Conservation (phyloP, 2,888 invertebrate species). For the Salticus scenicus region DNA sequence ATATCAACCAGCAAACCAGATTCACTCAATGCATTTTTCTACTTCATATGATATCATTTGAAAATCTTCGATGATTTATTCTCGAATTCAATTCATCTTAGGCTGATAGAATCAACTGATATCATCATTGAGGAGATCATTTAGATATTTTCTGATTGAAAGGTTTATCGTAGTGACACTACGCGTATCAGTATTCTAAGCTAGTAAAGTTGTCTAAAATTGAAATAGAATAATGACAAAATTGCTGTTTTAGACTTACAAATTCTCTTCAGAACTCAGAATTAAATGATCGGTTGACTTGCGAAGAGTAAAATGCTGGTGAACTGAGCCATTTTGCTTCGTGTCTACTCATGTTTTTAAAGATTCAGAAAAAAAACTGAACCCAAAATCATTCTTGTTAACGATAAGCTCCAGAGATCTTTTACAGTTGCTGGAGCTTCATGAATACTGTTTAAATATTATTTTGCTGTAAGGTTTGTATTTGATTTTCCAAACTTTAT, state of each 20-base stretch:
- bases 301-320: constrained; percentile 1
- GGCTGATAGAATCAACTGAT: neutral
- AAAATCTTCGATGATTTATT: neutral
- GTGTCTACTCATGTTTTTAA: neutral
- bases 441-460: neutral
- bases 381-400: neutral
- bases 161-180: neutral
- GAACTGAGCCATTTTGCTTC: neutral
- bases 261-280: neutral
- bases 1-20: too few species aligned
- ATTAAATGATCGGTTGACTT: neutral
- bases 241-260: neutral
- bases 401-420: neutral
- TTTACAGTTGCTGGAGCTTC: neutral
- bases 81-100: neutral
- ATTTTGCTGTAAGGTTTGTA: neutral
- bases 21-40: too few species aligned
- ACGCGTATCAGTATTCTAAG: neutral
- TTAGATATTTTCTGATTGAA: neutral
- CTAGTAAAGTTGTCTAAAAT: neutral
- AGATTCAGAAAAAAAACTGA: neutral
- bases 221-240: neutral
- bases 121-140: neutral
- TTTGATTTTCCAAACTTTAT: neutral
- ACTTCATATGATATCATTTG: neutral